Conservation (phyloP, 1,140 invertebrate genomes). For the Hestina assimilis region DNA sequence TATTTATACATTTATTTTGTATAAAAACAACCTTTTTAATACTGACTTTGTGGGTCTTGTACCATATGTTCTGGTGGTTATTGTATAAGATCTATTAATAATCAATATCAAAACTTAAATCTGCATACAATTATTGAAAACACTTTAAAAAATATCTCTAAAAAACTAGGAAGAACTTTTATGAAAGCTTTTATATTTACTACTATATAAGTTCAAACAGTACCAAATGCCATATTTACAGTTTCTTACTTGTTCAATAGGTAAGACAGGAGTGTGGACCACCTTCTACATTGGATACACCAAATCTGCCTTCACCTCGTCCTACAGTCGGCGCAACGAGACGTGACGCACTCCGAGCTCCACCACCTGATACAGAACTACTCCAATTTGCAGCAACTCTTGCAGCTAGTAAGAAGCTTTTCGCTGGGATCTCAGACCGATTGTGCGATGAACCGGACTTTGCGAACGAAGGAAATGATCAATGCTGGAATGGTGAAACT, state of each 20-base stretch:
- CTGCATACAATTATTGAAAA: too few relatives aligned
- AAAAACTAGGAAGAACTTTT: too few relatives aligned
- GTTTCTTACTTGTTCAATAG: conserved; percentile 43
- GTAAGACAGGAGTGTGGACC: conserved; percentile 79
- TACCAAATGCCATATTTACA: too few relatives aligned
- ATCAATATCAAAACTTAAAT: too few relatives aligned
- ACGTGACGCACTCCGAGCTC: conserved; percentile 53
- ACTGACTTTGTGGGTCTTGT: too few relatives aligned
- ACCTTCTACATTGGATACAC: conserved; percentile 56
- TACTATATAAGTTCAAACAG: too few relatives aligned
- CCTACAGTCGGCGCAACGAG: conserved; percentile 43
- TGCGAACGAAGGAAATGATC: conserved; percentile 78
- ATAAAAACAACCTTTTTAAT: too few relatives aligned
- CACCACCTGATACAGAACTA: conserved; percentile 78
- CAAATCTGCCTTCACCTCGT: conserved; percentile 32
- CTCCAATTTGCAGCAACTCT: conserved; percentile 83
- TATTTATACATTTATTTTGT: too few relatives aligned
- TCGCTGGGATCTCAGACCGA: conserved; percentile 82
- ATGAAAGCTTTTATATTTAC: too few relatives aligned
- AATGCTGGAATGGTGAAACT: conserved; percentile 87
- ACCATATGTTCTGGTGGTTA: too few relatives aligned
- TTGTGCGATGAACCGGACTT: conserved; percentile 82
- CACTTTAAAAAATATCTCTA: too few relatives aligned
- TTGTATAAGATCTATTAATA: too few relatives aligned
- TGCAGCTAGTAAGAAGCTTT: conserved; percentile 84